Base-by-base conservation (phyloP, 2,797 vertebrate genomes). In the Oreochromis mossambicus region DNA sequence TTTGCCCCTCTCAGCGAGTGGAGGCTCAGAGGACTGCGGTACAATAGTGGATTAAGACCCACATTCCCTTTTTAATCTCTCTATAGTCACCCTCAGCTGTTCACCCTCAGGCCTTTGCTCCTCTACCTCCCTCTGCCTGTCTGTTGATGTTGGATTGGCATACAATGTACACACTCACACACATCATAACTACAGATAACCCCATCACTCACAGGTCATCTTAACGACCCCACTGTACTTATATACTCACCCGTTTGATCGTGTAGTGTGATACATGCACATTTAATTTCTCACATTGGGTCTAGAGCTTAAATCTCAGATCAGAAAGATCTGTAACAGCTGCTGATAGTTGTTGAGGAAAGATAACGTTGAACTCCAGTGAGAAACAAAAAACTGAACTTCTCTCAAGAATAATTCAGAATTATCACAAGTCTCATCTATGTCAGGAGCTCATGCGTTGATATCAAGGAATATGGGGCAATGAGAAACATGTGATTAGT, bases 21-120 rank as follows among this genome's bases (percentile, higher is more conserved):
- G 92, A 93, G 86, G 81, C 90, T 92, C 91, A 52, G 92, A 91
- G 81, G 78, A 79, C 83, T 54, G 80, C 26, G 78, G 87, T 88
- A 93, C 83, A 94, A 92, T 82, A 80, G 90, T 92, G 93, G 94
- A 96, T 95, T 96, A 96, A 90, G 84, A 75, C 80, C 89, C 93
- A 93, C 95, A 96, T 96, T 95, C 94, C 89, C 92, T 54, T 83
- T 86, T 86, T 95, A 96, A 95, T 96, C 96, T 92, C 85, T 82
- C 85, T 85, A 89, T 93, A 94, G 93, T 92, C 87, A 83, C 89
- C 80, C 89, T 88, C 91, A 93, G 93, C 92, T 93, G 93, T 92
- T 90, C 90, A 77, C 89, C 91, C 93, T 82, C 84, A 77, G 89
- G 92, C 87, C 85, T 83, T 80, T 81, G 87, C 85, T 78, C 46